Evolutionary conservation across 2,888 invertebrate species (phyloP).

Genomic region (Yponomeuta sedellus): DNA sequence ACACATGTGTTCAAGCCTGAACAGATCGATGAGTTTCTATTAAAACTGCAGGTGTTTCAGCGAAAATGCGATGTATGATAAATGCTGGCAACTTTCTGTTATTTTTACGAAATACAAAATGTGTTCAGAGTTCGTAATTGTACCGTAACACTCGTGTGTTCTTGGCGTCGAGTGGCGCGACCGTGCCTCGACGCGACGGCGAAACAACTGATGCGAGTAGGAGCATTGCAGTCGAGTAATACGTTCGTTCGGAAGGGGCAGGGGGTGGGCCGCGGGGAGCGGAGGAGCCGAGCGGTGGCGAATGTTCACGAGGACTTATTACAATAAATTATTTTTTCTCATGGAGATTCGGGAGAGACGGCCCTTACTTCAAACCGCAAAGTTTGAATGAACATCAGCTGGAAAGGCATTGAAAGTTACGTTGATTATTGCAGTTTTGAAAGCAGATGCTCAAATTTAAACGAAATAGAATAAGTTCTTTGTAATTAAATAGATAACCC

Average conservation of each 20-base stretch:
- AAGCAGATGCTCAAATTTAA: too few relatives aligned
- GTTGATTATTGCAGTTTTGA: slow-evolving; percentile 15
- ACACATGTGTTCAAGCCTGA: slow-evolving; percentile 27
- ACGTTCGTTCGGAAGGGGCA: slow-evolving; percentile 54
- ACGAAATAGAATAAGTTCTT: too few relatives aligned
- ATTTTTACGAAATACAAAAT: not conserved
- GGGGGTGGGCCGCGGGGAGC: slow-evolving; percentile 45
- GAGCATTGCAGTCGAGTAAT: slow-evolving; percentile 68
- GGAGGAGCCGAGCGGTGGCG: slow-evolving; percentile 70
- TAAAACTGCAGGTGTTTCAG: not conserved
- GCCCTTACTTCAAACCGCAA: slow-evolving; percentile 51
- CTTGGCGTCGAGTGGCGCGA: slow-evolving; percentile 64
- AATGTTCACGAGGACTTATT: slow-evolving; percentile 70
- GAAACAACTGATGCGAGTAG: slow-evolving; percentile 64
- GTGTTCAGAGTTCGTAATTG: slow-evolving; percentile 48
- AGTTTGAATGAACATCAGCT: slow-evolving; percentile 61
- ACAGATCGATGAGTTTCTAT: not conserved
- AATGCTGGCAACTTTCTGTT: slow-evolving; percentile 2
- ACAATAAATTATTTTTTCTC: slow-evolving; percentile 72
- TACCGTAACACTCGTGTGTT: slow-evolving; percentile 58
- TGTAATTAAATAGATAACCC: too few relatives aligned
- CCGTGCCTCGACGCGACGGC: slow-evolving; percentile 67
- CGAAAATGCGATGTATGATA: not conserved
- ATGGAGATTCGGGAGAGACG: slow-evolving; percentile 63
- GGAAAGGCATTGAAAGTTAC: slow-evolving; percentile 26